These are phyloP conservation scores for Drosophila sproati DNA, from an alignment of 1,140 invertebrate genomes.

Conservation along the genomic window DNA sequence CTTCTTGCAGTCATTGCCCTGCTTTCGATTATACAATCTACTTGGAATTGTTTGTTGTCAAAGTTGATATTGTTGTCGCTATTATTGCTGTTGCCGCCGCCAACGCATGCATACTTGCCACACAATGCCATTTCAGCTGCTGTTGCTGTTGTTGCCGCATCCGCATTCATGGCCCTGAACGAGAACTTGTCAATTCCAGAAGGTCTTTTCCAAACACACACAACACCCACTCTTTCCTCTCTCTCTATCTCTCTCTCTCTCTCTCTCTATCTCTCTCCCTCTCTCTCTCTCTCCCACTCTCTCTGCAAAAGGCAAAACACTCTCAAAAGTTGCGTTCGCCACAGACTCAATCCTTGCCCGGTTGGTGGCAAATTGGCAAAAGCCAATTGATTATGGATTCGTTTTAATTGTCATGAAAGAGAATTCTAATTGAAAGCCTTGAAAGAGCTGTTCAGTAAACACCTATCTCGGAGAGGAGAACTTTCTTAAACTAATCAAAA, in stretches of 20 bases:
- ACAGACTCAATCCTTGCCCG: neutral
- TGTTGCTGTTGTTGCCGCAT: constrained; percentile 22
- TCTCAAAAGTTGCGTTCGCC: neutral
- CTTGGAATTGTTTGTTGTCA: neutral
- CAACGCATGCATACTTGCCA: constrained; percentile 58
- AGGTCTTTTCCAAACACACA: constrained; percentile 26
- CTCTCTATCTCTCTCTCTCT: neutral
- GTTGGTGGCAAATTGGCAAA: neutral
- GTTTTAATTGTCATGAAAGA: too few species aligned
- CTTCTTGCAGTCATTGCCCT: constrained; percentile 20
- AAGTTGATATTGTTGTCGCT: too few species aligned
- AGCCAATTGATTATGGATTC: too few species aligned
- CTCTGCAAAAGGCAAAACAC: neutral
- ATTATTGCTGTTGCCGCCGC: constrained; percentile 40
- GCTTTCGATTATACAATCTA: constrained; percentile 54
- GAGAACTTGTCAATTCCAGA: constrained; percentile 68
- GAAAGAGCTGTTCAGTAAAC: too few species aligned
- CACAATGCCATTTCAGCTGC: constrained; percentile 48
- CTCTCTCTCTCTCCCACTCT: neutral
- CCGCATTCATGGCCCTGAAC: constrained; percentile 70
- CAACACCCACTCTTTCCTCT: neutral
- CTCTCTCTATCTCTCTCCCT: neutral
- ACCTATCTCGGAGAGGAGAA: too few species aligned
- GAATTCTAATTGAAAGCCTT: too few species aligned
- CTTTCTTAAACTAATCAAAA: too few species aligned